A percentile compares a stretch with the other conserved stretches of the same genome.
phyloP scores from a whole-genome alignment of 2,113 vertebrate species.

The Benitochromis conjunctus region DNA sequence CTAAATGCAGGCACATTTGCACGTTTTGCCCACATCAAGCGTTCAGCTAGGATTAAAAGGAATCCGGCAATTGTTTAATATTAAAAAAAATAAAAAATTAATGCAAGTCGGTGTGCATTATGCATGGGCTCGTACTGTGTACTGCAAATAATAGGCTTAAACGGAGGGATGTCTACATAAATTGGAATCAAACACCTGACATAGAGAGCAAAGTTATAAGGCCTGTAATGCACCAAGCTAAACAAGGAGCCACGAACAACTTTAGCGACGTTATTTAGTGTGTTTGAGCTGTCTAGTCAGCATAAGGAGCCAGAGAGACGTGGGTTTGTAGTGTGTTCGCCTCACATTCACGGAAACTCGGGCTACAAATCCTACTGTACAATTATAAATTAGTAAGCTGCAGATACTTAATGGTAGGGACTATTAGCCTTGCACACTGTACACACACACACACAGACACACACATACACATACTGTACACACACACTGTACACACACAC shows the following conservation, averaged over 20 bases:
- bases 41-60: slow-evolving; percentile 36
- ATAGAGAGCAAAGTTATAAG: slow-evolving; percentile 48
- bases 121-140: neutral
- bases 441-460: neutral
- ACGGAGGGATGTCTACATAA: slow-evolving; percentile 29
- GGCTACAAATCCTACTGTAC: slow-evolving; percentile 33
- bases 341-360: slow-evolving; percentile 30
- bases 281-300: slow-evolving; percentile 59
- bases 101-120: neutral
- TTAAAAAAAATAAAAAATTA: slow-evolving; percentile 38
- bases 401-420: slow-evolving; percentile 24
- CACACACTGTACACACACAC: neutral
- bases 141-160: slow-evolving; percentile 16
- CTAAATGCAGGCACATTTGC: slow-evolving; percentile 6
- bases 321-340: slow-evolving; percentile 34
- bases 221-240: slow-evolving; percentile 57
- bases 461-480: neutral
- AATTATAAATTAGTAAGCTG: slow-evolving; percentile 37
- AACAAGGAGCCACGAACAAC: slow-evolving; percentile 59
- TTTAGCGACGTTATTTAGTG: slow-evolving; percentile 54
- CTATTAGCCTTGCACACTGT: slow-evolving; percentile 23
- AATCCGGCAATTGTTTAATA: slow-evolving; percentile 27
- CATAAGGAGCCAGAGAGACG: slow-evolving; percentile 40
- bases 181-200: slow-evolving; percentile 31
- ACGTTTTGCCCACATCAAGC: slow-evolving; percentile 22